phyloP scores from a whole-genome alignment of 2,888 invertebrate genomes.

The Eupithecia dodoneata region DNA sequence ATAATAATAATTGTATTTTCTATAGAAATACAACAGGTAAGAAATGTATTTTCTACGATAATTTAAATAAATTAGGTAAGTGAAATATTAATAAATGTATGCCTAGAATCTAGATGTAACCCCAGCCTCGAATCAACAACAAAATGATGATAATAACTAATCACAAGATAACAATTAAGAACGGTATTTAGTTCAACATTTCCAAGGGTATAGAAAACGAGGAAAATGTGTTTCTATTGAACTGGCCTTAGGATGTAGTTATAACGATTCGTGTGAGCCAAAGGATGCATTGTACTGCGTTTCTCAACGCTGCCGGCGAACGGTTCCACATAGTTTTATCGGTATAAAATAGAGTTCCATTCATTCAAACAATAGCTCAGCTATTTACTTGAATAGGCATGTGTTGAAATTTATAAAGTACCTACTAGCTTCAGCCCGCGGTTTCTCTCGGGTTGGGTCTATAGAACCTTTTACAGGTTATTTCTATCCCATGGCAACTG shows the following conservation, averaged over 20 bases:
- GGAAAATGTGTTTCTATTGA: conserved; percentile 63
- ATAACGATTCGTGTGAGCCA: conserved; percentile 45
- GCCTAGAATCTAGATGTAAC: background rate
- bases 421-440: no score
- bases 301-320: conserved; percentile 47
- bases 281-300: conserved; percentile 50
- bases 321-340: background rate
- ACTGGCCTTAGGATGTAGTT: conserved; percentile 55
- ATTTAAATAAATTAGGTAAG: no score
- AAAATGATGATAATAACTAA: background rate
- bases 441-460: no score
- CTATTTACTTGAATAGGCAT: background rate
- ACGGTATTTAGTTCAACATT: conserved; percentile 39
- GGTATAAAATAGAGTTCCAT: background rate
- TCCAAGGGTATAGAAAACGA: conserved; percentile 70
- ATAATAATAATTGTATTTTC: no score
- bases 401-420: background rate
- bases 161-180: conserved; percentile 1
- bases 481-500: no score
- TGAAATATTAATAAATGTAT: no score
- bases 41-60: no score
- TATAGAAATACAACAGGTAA: no score
- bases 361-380: background rate
- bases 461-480: no score
- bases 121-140: background rate